Percentiles rank a stretch among this genome's conserved stretches.
Evolutionary conservation across 2,888 invertebrate species (phyloP).

Genomic region (Nineta flava): DNA sequence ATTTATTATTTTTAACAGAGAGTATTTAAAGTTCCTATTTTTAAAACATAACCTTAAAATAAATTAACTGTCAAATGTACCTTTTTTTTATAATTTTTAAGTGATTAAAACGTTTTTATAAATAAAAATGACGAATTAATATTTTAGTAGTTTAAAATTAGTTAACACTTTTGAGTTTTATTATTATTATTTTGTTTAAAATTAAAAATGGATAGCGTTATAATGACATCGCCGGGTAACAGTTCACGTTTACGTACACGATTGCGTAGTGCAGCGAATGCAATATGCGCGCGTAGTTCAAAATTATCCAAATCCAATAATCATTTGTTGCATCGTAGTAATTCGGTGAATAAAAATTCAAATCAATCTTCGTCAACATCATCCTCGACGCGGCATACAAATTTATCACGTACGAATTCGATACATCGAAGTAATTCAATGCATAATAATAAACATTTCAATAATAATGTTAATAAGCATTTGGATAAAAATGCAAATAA

Average conservation of each 20-base stretch:
- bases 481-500: background rate
- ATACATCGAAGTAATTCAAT: conserved; percentile 5
- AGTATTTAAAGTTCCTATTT: too few relatives aligned
- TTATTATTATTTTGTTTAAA: background rate
- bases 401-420: conserved; percentile 2
- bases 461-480: background rate
- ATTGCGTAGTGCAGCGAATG: conserved; percentile 8
- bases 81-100: too few relatives aligned
- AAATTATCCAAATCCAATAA: conserved; percentile 1
- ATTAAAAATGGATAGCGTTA: conserved; percentile 8
- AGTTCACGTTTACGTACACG: conserved; percentile 6
- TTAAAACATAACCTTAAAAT: background rate
- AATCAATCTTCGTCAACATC: background rate
- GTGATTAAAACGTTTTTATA: background rate
- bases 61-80: background rate
- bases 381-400: background rate
- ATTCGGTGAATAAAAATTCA: background rate
- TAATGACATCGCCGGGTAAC: conserved; percentile 8
- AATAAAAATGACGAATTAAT: background rate
- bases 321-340: background rate
- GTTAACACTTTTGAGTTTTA: background rate
- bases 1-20: too few relatives aligned
- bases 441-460: background rate
- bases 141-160: background rate
- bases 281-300: conserved; percentile 8